Conservation (phyloP, 1,140 invertebrate species). For the Drosophila serrata region DNA sequence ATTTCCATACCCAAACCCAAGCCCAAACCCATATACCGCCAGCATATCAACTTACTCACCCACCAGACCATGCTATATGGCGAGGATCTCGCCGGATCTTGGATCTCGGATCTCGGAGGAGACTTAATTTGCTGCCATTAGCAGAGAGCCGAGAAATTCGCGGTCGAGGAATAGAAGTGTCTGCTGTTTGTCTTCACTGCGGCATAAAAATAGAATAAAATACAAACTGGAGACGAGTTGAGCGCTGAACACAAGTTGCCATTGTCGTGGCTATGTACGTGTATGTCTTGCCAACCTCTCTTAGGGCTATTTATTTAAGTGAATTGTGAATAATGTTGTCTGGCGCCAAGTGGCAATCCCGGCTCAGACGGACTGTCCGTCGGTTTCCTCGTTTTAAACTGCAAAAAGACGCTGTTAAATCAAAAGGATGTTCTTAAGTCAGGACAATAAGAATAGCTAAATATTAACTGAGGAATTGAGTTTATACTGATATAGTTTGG, state of each 20-base stretch:
- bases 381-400: conserved; percentile 19
- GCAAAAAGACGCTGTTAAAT: conserved; percentile 20
- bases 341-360: conserved; percentile 56
- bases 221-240: conserved; percentile 20
- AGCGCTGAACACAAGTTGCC: conserved; percentile 44
- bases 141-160: conserved; percentile 36
- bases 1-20: conserved; percentile 16
- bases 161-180: conserved; percentile 43
- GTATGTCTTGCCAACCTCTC: conserved; percentile 24
- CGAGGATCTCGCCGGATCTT: neutral
- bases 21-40: conserved; percentile 3
- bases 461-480: conserved; percentile 9
- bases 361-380: conserved; percentile 12
- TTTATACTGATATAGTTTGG: neutral
- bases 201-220: conserved; percentile 53
- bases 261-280: conserved; percentile 34
- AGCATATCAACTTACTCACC: conserved; percentile 56
- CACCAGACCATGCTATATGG: conserved; percentile 12
- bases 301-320: conserved; percentile 58
- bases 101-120: neutral
- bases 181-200: conserved; percentile 37
- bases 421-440: conserved; percentile 17
- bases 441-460: neutral
- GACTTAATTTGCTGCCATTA: conserved; percentile 57
- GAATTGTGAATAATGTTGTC: conserved; percentile 64